These are phyloP conservation scores for Poecilia wingei DNA, from an alignment of 2,797 vertebrate species.

Conservation along the genomic window DNA sequence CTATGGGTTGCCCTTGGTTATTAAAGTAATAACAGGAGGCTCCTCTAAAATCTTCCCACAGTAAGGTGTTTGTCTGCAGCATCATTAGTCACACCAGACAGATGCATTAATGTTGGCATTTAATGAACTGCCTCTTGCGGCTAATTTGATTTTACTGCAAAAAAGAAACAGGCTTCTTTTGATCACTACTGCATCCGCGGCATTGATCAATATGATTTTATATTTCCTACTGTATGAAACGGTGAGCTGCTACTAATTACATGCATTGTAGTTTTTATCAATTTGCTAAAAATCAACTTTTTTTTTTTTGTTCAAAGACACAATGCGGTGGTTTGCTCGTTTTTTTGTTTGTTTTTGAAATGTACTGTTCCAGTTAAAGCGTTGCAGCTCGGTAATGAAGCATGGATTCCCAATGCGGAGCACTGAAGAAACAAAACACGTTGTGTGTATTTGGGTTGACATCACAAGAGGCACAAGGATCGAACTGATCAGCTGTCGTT, in stretches of 20 bases:
- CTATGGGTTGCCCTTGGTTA: slow-evolving; percentile 2
- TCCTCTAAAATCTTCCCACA: slow-evolving; percentile 22
- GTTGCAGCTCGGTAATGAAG: neutral
- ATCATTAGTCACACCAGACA: slow-evolving; percentile 62
- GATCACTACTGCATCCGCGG: slow-evolving; percentile 24
- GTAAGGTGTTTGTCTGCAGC: slow-evolving; percentile 58
- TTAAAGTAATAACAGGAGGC: slow-evolving; percentile 23
- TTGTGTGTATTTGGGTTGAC: neutral
- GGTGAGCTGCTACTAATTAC: neutral
- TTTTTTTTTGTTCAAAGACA: neutral
- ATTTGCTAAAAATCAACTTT: neutral
- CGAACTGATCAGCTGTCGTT: neutral
- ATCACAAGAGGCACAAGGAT: neutral
- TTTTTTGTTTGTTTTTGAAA: neutral
- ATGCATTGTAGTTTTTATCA: neutral
- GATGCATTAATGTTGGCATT: slow-evolving; percentile 51
- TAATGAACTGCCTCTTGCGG: slow-evolving; percentile 53
- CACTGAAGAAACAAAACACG: neutral
- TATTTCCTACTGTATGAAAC: slow-evolving; percentile 5
- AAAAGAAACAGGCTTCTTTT: slow-evolving; percentile 42
- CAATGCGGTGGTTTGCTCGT: neutral
- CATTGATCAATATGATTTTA: slow-evolving; percentile 24
- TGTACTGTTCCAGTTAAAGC: neutral
- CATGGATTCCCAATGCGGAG: neutral
- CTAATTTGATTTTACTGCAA: slow-evolving; percentile 60